phyloP scores from a whole-genome alignment of 2,888 invertebrate species.

The Bursaphelenchus okinawaensis region DNA sequence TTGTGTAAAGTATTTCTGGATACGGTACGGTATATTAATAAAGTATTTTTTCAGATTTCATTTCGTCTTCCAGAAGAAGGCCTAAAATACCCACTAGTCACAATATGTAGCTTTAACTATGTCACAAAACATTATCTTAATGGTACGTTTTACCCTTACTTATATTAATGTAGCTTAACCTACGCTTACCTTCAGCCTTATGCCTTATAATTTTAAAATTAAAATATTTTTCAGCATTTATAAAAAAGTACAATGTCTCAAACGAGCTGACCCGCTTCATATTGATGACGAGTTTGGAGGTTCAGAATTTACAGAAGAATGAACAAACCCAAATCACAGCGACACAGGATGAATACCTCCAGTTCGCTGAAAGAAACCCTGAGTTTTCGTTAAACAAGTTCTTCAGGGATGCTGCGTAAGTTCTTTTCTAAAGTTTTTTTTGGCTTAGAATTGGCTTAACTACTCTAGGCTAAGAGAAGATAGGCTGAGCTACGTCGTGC shows the following conservation, averaged over 20 bases:
- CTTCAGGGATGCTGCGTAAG: slow-evolving; percentile 1
- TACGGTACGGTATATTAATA: no score
- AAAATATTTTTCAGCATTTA: slow-evolving; percentile 7
- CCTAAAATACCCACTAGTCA: slow-evolving; percentile 45
- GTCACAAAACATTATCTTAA: slow-evolving; percentile 41
- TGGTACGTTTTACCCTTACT: slow-evolving; percentile 23
- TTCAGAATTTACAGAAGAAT: slow-evolving; percentile 20
- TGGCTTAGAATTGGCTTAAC: no score
- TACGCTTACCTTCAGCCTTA: no score
- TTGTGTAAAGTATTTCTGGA: no score
- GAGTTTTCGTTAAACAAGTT: slow-evolving; percentile 5
- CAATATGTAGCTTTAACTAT: slow-evolving; percentile 51
- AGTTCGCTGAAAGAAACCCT: slow-evolving; percentile 17
- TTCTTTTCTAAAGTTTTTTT: no score
- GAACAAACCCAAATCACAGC: slow-evolving; percentile 2
- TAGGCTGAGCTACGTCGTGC: no score
- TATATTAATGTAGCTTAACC: no score
- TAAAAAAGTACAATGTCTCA: slow-evolving; percentile 29
- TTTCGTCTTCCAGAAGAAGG: slow-evolving; percentile 46
- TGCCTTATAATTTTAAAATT: no score
- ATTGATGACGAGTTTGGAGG: slow-evolving; percentile 32
- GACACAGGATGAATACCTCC: slow-evolving; percentile 7
- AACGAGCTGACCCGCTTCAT: slow-evolving; percentile 31
- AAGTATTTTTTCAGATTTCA: slow-evolving; percentile 34
- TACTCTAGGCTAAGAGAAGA: no score